Conservation (phyloP, 2,797 vertebrate species). For the Vultur gryphus region DNA sequence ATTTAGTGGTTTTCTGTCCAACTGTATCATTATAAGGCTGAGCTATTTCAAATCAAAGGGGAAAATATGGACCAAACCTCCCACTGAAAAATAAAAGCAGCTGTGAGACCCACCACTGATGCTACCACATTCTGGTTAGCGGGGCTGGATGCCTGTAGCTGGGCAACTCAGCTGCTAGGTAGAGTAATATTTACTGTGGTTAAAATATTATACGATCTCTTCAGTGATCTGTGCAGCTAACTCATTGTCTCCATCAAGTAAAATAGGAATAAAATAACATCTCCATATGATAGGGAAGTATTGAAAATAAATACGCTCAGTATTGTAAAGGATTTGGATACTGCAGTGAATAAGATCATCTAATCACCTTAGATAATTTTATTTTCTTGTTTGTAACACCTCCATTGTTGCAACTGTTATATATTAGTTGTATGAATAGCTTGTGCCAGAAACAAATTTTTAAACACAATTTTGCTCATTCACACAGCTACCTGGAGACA, state of each 20-base stretch:
- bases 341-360: not conserved
- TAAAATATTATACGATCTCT: not conserved
- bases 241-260: not conserved
- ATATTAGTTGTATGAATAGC: not conserved
- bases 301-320: not conserved
- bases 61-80: not conserved
- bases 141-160: not conserved
- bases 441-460: not conserved
- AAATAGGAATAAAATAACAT: not conserved
- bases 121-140: not conserved
- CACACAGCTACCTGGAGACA: not conserved
- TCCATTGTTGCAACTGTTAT: not conserved
- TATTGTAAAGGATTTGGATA: not conserved
- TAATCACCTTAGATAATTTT: not conserved
- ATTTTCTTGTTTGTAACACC: not conserved
- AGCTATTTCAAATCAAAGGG: not conserved
- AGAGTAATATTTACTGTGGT: not conserved
- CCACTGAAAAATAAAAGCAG: not conserved
- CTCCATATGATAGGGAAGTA: not conserved
- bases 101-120: not conserved
- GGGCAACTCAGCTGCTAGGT: not conserved
- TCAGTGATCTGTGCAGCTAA: not conserved
- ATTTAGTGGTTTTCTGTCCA: not conserved
- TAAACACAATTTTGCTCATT: not conserved
- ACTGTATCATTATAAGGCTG: slow-evolving; percentile 15